These are phyloP conservation scores for Cyprinodon variegatus DNA, from an alignment of 2,113 vertebrate species.

Conservation along the genomic window DNA sequence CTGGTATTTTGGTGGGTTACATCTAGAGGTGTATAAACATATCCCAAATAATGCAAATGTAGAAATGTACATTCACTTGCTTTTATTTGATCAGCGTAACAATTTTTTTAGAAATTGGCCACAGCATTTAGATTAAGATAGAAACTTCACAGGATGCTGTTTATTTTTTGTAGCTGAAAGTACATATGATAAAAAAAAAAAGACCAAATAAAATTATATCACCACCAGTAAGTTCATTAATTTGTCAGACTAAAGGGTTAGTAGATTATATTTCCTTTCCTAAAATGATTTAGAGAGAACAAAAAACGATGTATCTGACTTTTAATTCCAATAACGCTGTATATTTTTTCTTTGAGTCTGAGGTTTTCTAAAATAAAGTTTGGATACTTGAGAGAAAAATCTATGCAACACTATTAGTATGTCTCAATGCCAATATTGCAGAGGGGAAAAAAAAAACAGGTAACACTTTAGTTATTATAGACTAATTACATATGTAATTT, in stretches of 20 bases:
- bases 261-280: background rate
- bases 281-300: background rate
- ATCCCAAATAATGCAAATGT: background rate
- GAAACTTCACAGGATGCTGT: too few relatives aligned
- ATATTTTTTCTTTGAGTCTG: background rate
- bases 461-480: conserved; percentile 48
- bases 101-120: background rate
- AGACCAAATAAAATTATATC: background rate
- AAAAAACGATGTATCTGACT: background rate
- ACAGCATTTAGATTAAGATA: too few relatives aligned
- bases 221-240: background rate
- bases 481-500: conserved; percentile 45
- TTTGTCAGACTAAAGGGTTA: background rate
- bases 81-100: background rate
- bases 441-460: conserved; percentile 2
- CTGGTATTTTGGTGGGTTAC: too few relatives aligned
- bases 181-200: background rate
- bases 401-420: background rate
- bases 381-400: background rate
- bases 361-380: background rate
- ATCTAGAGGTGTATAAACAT: background rate
- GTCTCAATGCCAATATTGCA: conserved; percentile 3
- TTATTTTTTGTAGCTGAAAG: background rate
- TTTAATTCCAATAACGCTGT: background rate
- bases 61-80: background rate